Conservation (phyloP, 2,888 invertebrate genomes). For the Alentia gelatinosa region DNA sequence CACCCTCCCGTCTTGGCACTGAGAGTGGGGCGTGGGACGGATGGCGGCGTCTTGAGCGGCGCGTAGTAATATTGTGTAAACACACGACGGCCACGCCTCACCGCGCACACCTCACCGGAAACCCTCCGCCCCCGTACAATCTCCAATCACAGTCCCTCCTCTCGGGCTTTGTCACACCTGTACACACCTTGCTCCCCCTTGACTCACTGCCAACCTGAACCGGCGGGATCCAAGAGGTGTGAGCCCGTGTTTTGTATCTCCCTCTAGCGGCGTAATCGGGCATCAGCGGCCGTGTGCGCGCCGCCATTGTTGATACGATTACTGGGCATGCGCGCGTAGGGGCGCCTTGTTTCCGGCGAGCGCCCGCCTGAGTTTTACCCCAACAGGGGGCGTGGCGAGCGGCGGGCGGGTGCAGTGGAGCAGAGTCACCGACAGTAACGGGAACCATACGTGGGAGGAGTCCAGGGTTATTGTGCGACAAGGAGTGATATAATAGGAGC, state of each 20-base stretch:
- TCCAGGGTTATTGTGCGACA: background rate
- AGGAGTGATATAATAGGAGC: background rate
- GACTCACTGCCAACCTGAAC: background rate
- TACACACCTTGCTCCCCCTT: background rate
- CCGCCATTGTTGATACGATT: background rate
- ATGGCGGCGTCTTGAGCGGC: background rate
- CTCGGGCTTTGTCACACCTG: background rate
- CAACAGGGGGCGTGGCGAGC: background rate
- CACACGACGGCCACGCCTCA: background rate
- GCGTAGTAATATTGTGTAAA: slow-evolving; percentile 7
- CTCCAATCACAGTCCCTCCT: background rate
- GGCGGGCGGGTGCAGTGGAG: background rate
- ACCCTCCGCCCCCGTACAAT: too few relatives aligned
- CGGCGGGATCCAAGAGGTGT: background rate
- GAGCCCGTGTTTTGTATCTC: background rate
- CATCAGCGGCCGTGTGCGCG: background rate
- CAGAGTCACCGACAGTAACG: background rate
- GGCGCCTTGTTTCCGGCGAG: background rate
- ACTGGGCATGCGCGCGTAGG: background rate
- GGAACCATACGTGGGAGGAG: background rate
- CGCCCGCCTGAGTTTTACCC: background rate
- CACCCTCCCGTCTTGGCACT: too few relatives aligned
- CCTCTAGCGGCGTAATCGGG: background rate
- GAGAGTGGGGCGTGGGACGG: background rate
- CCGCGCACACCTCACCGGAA: background rate